Conservation (phyloP, 1,140 invertebrate species). For the Adelges cooleyi region DNA sequence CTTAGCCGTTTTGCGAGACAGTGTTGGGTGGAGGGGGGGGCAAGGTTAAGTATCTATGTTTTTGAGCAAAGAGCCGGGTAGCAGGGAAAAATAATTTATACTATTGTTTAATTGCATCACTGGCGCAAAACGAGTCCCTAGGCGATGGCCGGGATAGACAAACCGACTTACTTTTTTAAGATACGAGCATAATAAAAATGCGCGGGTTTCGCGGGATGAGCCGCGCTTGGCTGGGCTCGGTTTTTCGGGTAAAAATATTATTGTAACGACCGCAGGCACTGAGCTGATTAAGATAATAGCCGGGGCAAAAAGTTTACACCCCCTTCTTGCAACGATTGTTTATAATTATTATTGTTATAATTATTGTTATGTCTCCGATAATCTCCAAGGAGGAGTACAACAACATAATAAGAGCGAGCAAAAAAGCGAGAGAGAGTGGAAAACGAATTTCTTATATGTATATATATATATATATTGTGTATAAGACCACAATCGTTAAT, state of each 20-base stretch:
- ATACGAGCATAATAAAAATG: conserved; percentile 24
- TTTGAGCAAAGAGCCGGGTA: not conserved
- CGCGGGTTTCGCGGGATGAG: conserved; percentile 25
- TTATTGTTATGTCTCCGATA: conserved; percentile 24
- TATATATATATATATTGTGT: not conserved
- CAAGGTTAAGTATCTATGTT: conserved; percentile 8
- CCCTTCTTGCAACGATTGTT: not conserved
- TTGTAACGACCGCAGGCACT: conserved; percentile 27
- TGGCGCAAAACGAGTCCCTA: conserved; percentile 17
- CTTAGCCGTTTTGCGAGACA: not conserved
- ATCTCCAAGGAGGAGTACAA: conserved; percentile 10
- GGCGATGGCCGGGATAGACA: not conserved
- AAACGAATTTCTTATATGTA: not conserved
- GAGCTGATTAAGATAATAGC: conserved; percentile 28
- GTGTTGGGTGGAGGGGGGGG: not conserved
- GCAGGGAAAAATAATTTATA: not conserved
- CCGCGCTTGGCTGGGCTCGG: conserved; percentile 19
- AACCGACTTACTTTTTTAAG: conserved; percentile 8
- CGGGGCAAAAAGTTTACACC: conserved; percentile 20
- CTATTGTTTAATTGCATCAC: conserved; percentile 26
- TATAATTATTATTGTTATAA: not conserved
- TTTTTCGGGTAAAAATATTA: conserved; percentile 25
- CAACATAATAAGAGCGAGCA: too few relatives aligned
- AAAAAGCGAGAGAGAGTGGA: not conserved
- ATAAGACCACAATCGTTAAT: conserved; percentile 19